Evolutionary conservation across 2,113 vertebrate genomes (phyloP), one percentile per base, ranked within the genome.

Genomic region (Perccottus glenii): DNA sequence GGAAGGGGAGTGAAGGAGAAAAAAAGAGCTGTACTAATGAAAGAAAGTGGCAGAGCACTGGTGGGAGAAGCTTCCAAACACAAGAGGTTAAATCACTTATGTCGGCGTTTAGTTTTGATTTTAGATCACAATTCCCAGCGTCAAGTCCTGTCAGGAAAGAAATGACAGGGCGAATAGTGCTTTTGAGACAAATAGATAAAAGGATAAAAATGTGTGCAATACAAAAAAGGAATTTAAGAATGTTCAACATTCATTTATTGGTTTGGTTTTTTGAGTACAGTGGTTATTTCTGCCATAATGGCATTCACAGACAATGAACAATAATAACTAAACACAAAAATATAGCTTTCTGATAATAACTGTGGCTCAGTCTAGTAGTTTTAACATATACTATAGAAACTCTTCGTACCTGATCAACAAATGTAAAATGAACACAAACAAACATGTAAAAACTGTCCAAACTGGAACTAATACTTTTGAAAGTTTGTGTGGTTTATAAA

Each of bases 281-380:
- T 94, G 93, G 93, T 94, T 94, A 94, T 91, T 91, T 91, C 56
- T 73, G 87, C 89, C 87, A 42, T 50, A 58, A 55, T 15, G 89
- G 88, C 86, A 53, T 93, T 92, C 92, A 92, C 89, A 93, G 91
- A 90, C 77, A 69, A 77, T 82, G 88, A 60, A 75, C 68, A 78
- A 90, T n/a, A 78, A 80, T 59, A 90, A 88, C 84, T 73, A 69
- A 86, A 92, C 81, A 83, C 70, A 75, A 82, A 73, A 91, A 91
- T 90, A 90, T 91, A 92, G 82, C 85, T 92, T 92, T 93, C 76
- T 90, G 85, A 88, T 85, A 82, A 90, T 84, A 90, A 83, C 78
- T 89, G 86, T 92, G 93, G 93, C 93, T 94, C 93, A 94, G 92
- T 94, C 91, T 93, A 93, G 85, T 91, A 86, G 85, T 90, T 92